Percentiles rank a stretch among this genome's conserved stretches.
phyloP scores from a whole-genome alignment of 2,888 invertebrate species.

The Cyrtodaria siliqua region DNA sequence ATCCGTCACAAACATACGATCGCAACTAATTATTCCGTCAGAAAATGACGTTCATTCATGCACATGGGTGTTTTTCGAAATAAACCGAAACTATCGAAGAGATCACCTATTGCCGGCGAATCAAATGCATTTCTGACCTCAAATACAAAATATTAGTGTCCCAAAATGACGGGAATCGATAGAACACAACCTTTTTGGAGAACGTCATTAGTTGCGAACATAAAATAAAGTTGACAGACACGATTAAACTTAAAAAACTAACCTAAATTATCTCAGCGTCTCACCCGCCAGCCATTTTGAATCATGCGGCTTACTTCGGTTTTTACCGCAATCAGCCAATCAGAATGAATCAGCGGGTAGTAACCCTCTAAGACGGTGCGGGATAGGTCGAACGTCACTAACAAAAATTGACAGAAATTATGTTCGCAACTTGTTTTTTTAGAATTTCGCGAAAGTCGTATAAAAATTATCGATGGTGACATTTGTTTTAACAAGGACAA shows the following conservation, averaged over 20 bases:
- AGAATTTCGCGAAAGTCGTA: slow-evolving; percentile 27
- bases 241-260: slow-evolving; percentile 22
- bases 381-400: slow-evolving; percentile 29
- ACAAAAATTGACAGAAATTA: slow-evolving; percentile 12
- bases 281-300: neutral
- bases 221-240: slow-evolving; percentile 28
- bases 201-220: slow-evolving; percentile 8
- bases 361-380: slow-evolving; percentile 16
- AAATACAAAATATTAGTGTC: no score
- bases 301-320: slow-evolving; percentile 23
- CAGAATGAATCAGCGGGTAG: no score
- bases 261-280: neutral
- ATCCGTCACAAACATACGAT: slow-evolving; percentile 34
- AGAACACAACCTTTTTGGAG: slow-evolving; percentile 27
- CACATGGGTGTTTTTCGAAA: neutral
- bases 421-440: slow-evolving; percentile 28
- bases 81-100: no score
- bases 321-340: no score
- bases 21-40: slow-evolving; percentile 25
- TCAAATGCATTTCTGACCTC: slow-evolving; percentile 29
- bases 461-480: slow-evolving; percentile 25
- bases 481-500: slow-evolving; percentile 20
- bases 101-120: slow-evolving; percentile 12
- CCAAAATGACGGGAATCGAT: slow-evolving; percentile 20
- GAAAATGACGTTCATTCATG: slow-evolving; percentile 29